phyloP scores from a whole-genome alignment of 2,797 vertebrate species.

The Synanceia verrucosa region DNA sequence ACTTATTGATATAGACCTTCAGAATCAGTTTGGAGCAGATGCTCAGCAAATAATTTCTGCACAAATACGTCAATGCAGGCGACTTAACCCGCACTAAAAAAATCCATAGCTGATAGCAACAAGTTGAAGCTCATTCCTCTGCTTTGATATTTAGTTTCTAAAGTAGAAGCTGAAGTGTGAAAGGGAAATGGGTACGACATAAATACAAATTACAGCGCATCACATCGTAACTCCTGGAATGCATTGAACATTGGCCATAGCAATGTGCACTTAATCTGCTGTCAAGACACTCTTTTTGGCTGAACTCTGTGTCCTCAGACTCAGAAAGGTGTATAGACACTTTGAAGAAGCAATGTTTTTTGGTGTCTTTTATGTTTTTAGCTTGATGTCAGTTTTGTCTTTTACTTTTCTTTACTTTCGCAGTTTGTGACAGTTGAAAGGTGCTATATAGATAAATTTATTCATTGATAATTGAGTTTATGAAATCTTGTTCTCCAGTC shows the following conservation, averaged over 20 bases:
- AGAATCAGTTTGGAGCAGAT: background rate
- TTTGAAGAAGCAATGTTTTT: background rate
- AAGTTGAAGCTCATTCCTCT: slow-evolving; percentile 16
- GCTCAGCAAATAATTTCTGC: too few species aligned
- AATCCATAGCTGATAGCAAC: slow-evolving; percentile 5
- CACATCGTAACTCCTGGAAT: slow-evolving; percentile 17
- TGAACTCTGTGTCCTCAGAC: too few species aligned
- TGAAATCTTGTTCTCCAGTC: background rate
- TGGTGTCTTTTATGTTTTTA: background rate
- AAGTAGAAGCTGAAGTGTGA: background rate
- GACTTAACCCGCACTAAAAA: background rate
- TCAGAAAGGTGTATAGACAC: background rate
- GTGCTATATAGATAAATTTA: background rate
- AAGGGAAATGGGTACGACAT: background rate
- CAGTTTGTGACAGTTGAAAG: background rate
- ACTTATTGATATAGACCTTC: background rate
- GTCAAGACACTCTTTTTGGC: background rate
- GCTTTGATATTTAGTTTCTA: background rate
- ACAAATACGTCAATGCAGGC: background rate
- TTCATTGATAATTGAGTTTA: background rate
- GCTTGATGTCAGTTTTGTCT: background rate
- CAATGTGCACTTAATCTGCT: background rate
- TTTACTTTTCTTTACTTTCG: too few species aligned
- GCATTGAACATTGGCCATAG: background rate
- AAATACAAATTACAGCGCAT: slow-evolving; percentile 12